phyloP scores from a whole-genome alignment of 1,140 invertebrate genomes.

The Lucilia cuprina region DNA sequence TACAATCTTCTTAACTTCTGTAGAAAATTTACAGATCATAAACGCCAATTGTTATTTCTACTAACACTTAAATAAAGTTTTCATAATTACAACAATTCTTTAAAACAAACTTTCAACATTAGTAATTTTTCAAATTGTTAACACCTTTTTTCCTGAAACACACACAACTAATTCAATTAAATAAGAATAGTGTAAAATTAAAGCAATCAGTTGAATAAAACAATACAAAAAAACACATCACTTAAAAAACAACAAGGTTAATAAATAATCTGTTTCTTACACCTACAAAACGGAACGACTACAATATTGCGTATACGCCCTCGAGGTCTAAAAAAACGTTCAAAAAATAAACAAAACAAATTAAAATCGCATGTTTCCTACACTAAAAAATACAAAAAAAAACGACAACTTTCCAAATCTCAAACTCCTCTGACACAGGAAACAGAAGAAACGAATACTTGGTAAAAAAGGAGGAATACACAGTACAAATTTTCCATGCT shows the following conservation, averaged over 20 bases:
- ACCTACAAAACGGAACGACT: background rate
- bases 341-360: background rate
- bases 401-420: background rate
- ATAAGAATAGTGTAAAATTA: background rate
- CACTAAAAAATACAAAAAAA: background rate
- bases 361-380: conserved; percentile 9
- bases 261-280: background rate
- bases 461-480: background rate
- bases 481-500: background rate
- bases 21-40: too few relatives aligned
- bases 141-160: background rate
- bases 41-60: too few relatives aligned
- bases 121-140: background rate
- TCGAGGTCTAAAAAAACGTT: background rate
- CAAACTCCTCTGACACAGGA: background rate
- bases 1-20: too few relatives aligned
- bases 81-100: too few relatives aligned
- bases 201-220: background rate
- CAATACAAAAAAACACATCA: background rate
- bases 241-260: background rate
- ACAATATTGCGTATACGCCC: conserved; percentile 16
- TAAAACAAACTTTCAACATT: background rate
- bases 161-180: background rate
- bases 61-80: too few relatives aligned
- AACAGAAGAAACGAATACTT: too few relatives aligned